phyloP scores from a whole-genome alignment of 2,888 invertebrate species.

The Aplocera efformata region DNA sequence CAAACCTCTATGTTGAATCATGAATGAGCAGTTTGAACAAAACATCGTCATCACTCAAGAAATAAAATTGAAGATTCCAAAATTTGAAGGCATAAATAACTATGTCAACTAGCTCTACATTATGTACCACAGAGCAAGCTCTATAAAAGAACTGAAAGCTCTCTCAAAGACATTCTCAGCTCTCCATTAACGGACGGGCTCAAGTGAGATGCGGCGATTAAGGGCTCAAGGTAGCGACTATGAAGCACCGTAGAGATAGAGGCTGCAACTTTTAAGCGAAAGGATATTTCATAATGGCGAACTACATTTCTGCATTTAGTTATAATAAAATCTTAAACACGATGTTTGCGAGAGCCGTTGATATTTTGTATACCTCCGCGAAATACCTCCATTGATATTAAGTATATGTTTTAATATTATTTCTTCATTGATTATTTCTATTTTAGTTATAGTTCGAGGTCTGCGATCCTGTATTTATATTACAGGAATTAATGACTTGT shows the following conservation, averaged over 20 bases:
- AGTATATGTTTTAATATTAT: too few species aligned
- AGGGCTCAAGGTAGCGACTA: slow-evolving; percentile 42
- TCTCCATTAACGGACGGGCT: slow-evolving; percentile 50
- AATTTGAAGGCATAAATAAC: neutral
- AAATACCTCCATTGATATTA: too few species aligned
- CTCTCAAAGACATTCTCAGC: slow-evolving; percentile 36
- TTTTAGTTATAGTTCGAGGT: too few species aligned
- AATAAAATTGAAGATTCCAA: too few species aligned
- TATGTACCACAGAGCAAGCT: slow-evolving; percentile 1
- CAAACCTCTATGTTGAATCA: too few species aligned
- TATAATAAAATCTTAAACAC: neutral
- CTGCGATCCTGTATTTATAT: too few species aligned
- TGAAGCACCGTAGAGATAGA: slow-evolving; percentile 11
- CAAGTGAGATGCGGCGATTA: slow-evolving; percentile 46
- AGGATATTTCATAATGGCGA: neutral
- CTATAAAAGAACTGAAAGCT: slow-evolving; percentile 29
- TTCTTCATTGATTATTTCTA: too few species aligned
- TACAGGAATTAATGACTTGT: too few species aligned
- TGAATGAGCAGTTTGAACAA: too few species aligned
- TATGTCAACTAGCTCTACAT: slow-evolving; percentile 14
- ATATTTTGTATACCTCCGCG: too few species aligned
- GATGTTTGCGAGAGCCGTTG: too few species aligned
- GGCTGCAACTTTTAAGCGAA: slow-evolving; percentile 1
- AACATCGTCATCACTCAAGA: too few species aligned
- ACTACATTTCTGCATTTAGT: neutral